Evolutionary conservation across 2,113 vertebrate genomes (phyloP), one percentile per base, ranked within the genome.

Genomic region (Apteryx mantelli): DNA sequence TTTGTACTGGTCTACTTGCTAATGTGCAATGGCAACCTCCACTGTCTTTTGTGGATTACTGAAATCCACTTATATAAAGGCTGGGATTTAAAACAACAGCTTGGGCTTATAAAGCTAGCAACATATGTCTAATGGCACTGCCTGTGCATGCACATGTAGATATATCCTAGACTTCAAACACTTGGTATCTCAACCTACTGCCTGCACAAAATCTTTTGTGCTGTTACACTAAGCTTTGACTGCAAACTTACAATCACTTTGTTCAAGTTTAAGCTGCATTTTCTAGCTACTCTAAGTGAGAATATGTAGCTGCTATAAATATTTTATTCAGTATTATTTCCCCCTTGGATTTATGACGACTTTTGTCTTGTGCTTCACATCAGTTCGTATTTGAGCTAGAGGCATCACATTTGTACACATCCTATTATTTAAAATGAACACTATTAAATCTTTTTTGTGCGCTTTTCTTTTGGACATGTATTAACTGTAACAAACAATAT

Each of bases 51-150:
- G 75, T 65, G 88, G 91, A 97, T 97, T 95, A 93, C 11, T 44
- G 87, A 86, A 97, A 97, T 96, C 93, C 95, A 95, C 95, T 97
- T 96, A 95, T 90, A 91, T 50, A 93, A 94, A 91, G 65, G 65
- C 85, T 48, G 52, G 90, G 93, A 97, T 97, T 96, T 97, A 90
- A 93, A 95, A 90, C 94, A 95, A 87, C 79, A 68, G 89, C 56
- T 88, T 90, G 60, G 30, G 88, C 74, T 97, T 95, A 95, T 65
- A 91, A 83, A 90, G 73, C 65, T 75, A 26, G 82, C 71, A 70
- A 26, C 95, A 93, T 94, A 96, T 93, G 96, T 75, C 80, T 86
- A 90, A 1, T 1, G 4, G 60, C 19, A 61, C 85, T 56, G 93
- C 22, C 66, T 63, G 60, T 13, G 36, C 66, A 65, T 50, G 52